Percentiles rank a stretch among this genome's conserved stretches.
Conservation (phyloP, 2,888 invertebrate species). For the Zygothrica quintamaculata region DNA sequence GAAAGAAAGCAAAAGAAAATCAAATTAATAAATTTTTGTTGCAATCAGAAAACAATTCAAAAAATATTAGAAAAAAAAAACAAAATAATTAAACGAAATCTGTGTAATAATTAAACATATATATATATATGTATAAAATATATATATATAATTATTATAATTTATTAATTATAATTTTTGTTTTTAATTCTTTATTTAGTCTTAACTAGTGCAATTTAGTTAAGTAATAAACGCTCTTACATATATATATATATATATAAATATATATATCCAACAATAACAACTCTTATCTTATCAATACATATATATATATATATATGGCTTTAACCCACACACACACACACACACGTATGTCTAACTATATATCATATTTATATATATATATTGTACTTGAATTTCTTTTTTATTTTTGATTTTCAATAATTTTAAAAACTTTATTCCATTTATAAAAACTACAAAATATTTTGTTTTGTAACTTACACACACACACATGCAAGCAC, state of each 20-base stretch:
- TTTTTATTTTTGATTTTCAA: slow-evolving; percentile 61
- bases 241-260: no score
- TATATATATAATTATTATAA: slow-evolving; percentile 36
- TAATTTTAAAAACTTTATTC: slow-evolving; percentile 43
- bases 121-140: slow-evolving; percentile 8
- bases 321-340: slow-evolving; percentile 54
- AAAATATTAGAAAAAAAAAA: slow-evolving; percentile 19
- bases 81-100: slow-evolving; percentile 48
- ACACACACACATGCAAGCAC: slow-evolving; percentile 22
- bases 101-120: slow-evolving; percentile 39
- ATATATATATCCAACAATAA: slow-evolving; percentile 41
- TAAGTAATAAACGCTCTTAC: slow-evolving; percentile 38
- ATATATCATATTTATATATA: slow-evolving; percentile 19
- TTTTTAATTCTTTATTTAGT: slow-evolving; percentile 82
- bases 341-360: slow-evolving; percentile 31
- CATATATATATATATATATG: slow-evolving; percentile 49
- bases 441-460: no score
- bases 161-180: slow-evolving; percentile 79
- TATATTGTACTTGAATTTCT: slow-evolving; percentile 27
- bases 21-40: slow-evolving; percentile 41
- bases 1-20: slow-evolving; percentile 33
- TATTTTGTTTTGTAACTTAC: neutral
- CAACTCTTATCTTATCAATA: slow-evolving; percentile 2
- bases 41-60: slow-evolving; percentile 17
- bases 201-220: slow-evolving; percentile 84